phyloP scores from a whole-genome alignment of 2,888 invertebrate genomes.

The Leuctra nigra region DNA sequence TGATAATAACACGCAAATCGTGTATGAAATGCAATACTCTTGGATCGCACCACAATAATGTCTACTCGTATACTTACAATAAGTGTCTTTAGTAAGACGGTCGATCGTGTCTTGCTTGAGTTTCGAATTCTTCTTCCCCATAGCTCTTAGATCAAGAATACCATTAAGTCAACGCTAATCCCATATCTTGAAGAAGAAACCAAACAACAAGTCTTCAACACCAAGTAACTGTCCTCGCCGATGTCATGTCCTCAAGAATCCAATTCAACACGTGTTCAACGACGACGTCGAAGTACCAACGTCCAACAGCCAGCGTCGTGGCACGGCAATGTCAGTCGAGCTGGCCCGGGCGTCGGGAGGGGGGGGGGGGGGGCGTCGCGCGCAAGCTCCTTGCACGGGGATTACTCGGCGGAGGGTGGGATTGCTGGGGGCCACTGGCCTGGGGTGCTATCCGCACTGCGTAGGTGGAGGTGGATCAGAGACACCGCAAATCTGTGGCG shows the following conservation, averaged over 20 bases:
- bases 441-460: conserved; percentile 13
- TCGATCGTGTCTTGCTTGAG: conserved; percentile 93
- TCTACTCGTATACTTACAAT: conserved; percentile 89
- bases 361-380: background rate
- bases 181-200: no score
- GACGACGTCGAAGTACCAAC: background rate
- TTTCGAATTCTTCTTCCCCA: conserved; percentile 96
- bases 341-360: no score
- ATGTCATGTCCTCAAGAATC: background rate
- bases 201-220: no score
- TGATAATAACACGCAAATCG: no score
- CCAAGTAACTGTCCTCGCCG: no score
- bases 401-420: background rate
- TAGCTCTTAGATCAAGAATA: no score
- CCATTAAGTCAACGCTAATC: conserved; percentile 3
- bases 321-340: no score
- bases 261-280: background rate
- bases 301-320: background rate
- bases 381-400: background rate
- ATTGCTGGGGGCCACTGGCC: background rate
- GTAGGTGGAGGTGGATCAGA: conserved; percentile 14
- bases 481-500: no score
- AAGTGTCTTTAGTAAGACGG: conserved; percentile 83
- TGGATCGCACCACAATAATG: no score
- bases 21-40: no score